Conservation (phyloP, 2,113 vertebrate species). For the Sceloporus undulatus region DNA sequence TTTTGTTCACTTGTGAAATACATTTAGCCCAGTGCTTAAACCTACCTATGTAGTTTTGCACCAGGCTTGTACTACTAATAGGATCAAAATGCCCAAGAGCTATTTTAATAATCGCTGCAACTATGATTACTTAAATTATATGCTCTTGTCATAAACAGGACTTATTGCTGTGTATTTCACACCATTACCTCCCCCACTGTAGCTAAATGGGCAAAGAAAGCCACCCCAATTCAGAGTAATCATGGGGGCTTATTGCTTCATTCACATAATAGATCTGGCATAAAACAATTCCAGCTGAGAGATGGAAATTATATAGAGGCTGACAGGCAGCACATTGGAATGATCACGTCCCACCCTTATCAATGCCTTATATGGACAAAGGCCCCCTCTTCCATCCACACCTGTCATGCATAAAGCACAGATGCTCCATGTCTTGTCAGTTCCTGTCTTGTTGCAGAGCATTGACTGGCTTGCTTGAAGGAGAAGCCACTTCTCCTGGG, state of each 20-base stretch:
- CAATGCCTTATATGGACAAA: conserved; percentile 7
- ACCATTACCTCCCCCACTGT: background rate
- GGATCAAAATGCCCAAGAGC: background rate
- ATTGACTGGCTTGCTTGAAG: conserved; percentile 10
- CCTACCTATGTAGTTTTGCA: background rate
- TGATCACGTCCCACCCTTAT: conserved; percentile 21
- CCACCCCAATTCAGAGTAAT: background rate
- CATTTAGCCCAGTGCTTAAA: background rate
- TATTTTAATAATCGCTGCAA: background rate
- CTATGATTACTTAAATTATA: background rate
- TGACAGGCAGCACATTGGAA: conserved; percentile 32
- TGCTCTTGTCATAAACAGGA: too few species aligned
- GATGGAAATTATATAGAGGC: background rate
- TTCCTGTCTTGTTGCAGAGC: conserved; percentile 1
- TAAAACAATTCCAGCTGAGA: background rate
- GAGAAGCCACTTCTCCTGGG: conserved; percentile 9
- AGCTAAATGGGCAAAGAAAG: background rate
- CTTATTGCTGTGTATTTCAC: background rate
- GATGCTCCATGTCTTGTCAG: conserved; percentile 26
- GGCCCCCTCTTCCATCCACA: conserved; percentile 15
- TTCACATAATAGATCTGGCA: conserved; percentile 13
- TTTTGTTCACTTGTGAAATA: background rate
- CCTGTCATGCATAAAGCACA: conserved; percentile 11
- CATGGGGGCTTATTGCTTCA: background rate
- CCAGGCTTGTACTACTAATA: background rate